Conservation (phyloP, 2,888 invertebrate species). For the Drosophila paranaensis region DNA sequence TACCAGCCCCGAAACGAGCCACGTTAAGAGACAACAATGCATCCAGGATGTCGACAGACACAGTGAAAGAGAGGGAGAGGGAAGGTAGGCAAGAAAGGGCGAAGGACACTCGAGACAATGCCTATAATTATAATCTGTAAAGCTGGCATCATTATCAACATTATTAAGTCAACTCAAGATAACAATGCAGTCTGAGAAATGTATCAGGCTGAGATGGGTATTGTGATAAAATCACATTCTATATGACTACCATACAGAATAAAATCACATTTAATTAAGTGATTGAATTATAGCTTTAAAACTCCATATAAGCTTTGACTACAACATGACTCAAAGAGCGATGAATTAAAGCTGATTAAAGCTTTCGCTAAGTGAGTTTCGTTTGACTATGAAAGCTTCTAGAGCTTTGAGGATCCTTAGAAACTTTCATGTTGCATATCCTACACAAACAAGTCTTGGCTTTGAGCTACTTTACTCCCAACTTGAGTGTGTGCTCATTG, state of each 20-base stretch:
- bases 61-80: not conserved
- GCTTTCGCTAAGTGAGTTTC: not conserved
- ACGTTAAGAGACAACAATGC: conserved; percentile 38
- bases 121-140: conserved; percentile 32
- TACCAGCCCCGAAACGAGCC: conserved; percentile 49
- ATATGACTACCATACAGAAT: no score
- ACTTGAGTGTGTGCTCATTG: not conserved
- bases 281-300: not conserved
- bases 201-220: no score
- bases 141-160: no score
- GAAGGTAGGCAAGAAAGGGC: not conserved
- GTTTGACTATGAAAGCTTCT: not conserved
- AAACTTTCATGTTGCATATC: no score
- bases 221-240: not conserved
- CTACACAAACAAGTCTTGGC: not conserved
- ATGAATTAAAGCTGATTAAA: not conserved
- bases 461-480: not conserved
- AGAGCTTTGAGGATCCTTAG: not conserved
- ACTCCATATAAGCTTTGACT: not conserved
- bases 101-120: conserved; percentile 52
- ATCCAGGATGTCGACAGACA: conserved; percentile 12
- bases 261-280: not conserved
- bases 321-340: not conserved
- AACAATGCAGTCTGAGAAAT: not conserved
- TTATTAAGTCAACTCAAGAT: not conserved